phyloP scores from a whole-genome alignment of 2,797 vertebrate genomes.

The Argya squamiceps region DNA sequence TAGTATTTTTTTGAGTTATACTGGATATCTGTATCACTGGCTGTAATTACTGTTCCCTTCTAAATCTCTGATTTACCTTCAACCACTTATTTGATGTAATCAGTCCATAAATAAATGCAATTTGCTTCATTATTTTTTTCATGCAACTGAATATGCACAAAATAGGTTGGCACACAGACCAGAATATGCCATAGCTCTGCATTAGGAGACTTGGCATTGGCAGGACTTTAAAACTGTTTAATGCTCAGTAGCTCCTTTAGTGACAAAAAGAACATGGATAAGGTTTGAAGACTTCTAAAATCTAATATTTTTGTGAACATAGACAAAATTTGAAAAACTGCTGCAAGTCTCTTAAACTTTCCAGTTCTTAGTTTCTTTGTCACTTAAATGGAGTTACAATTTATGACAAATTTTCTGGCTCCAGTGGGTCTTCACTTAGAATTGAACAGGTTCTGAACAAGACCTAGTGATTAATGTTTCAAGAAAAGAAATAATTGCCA shows the following conservation, averaged over 20 bases:
- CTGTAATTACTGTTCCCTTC: not conserved
- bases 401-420: not conserved
- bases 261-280: not conserved
- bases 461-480: not conserved
- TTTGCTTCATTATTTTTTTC: not conserved
- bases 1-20: not conserved
- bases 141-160: not conserved
- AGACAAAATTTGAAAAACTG: not conserved
- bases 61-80: not conserved
- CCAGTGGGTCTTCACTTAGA: not conserved
- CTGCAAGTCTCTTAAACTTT: not conserved
- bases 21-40: not conserved
- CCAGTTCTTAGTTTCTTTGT: not conserved
- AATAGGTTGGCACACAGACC: not conserved
- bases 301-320: not conserved
- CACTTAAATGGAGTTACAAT: not conserved
- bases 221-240: not conserved
- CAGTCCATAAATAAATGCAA: not conserved
- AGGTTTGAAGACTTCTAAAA: not conserved
- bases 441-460: not conserved
- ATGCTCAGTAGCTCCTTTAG: not conserved
- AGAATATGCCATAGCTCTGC: not conserved
- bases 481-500: constrained; percentile 15
- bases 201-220: not conserved
- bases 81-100: not conserved